Evolutionary conservation across 2,888 invertebrate genomes (phyloP).

Genomic region (Muschampia plurimacula): DNA sequence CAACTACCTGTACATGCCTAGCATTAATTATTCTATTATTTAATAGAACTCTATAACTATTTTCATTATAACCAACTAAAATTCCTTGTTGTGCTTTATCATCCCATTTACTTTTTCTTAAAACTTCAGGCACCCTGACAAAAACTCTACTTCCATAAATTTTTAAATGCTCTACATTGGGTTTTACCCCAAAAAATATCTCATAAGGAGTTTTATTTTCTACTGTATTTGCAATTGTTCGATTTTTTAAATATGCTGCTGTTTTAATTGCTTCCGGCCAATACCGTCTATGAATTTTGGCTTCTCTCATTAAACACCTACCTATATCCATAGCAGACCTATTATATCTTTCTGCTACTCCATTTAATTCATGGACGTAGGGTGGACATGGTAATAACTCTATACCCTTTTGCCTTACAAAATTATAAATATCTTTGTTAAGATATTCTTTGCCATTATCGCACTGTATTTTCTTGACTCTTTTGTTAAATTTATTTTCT

Average conservation of each 20-base stretch:
- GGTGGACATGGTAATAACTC: constrained; percentile 49
- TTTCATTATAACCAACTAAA: constrained; percentile 50
- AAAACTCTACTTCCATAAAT: constrained; percentile 52
- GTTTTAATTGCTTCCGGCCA: constrained; percentile 4
- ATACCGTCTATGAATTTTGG: constrained; percentile 39
- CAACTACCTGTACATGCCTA: constrained; percentile 50
- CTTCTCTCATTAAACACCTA: constrained; percentile 49
- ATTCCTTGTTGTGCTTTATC: constrained; percentile 48
- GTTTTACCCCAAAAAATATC: constrained; percentile 48
- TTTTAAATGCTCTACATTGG: constrained; percentile 47
- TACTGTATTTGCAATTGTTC: constrained; percentile 51
- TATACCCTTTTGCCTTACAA: constrained; percentile 49
- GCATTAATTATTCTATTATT: constrained; percentile 49
- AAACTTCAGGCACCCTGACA: constrained; percentile 50
- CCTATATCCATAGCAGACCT: constrained; percentile 49
- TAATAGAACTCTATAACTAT: constrained; percentile 50
- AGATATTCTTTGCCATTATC: constrained; percentile 51
- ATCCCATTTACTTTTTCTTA: constrained; percentile 51
- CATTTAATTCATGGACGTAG: constrained; percentile 52
- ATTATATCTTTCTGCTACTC: constrained; percentile 50
- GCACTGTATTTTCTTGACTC: constrained; percentile 47
- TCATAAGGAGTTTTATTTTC: constrained; percentile 52
- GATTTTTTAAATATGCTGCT: constrained; percentile 40
- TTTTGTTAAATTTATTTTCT: constrained; percentile 41
- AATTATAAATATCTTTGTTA: constrained; percentile 47